A percentile compares a stretch with the other conserved stretches of the same genome.
These are phyloP conservation scores for Amphiprion percula DNA, from an alignment of 2,113 vertebrate species.

Conservation along the genomic window DNA sequence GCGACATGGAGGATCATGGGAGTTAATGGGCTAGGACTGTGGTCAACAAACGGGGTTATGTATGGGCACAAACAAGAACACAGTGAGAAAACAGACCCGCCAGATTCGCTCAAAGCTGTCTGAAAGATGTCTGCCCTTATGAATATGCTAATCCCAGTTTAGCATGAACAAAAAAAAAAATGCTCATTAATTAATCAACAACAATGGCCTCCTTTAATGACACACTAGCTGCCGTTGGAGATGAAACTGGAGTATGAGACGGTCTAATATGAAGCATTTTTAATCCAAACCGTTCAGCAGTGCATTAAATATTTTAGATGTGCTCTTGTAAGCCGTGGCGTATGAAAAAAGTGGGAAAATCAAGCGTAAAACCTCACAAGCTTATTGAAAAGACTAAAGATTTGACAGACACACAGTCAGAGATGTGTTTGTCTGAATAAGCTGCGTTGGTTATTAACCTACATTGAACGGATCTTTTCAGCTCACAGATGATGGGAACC, in stretches of 20 bases:
- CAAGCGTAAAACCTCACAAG: not conserved
- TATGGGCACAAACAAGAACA: slow-evolving; percentile 79
- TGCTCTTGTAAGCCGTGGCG: not conserved
- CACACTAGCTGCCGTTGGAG: slow-evolving; percentile 60
- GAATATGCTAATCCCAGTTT: slow-evolving; percentile 88
- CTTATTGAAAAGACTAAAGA: not conserved
- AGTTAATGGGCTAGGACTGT: slow-evolving; percentile 78
- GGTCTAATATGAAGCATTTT: slow-evolving; percentile 27
- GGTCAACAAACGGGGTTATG: slow-evolving; percentile 83
- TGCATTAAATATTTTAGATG: not conserved
- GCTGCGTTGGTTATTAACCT: slow-evolving; percentile 69
- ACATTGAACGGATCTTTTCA: slow-evolving; percentile 51
- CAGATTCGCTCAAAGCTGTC: slow-evolving; percentile 83
- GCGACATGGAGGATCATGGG: slow-evolving; percentile 75
- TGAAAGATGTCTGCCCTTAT: slow-evolving; percentile 85
- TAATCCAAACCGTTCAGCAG: slow-evolving; percentile 14
- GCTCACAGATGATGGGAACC: slow-evolving; percentile 39
- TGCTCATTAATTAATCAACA: slow-evolving; percentile 85
- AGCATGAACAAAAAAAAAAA: slow-evolving; percentile 75
- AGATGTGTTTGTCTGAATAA: slow-evolving; percentile 54
- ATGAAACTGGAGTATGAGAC: slow-evolving; percentile 31
- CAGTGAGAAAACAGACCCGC: slow-evolving; percentile 80
- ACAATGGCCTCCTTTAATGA: slow-evolving; percentile 83
- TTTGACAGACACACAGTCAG: slow-evolving; percentile 36
- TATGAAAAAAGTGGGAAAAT: not conserved